Conservation (phyloP, 2,113 vertebrate genomes). For the Notarius quadriscutis region DNA sequence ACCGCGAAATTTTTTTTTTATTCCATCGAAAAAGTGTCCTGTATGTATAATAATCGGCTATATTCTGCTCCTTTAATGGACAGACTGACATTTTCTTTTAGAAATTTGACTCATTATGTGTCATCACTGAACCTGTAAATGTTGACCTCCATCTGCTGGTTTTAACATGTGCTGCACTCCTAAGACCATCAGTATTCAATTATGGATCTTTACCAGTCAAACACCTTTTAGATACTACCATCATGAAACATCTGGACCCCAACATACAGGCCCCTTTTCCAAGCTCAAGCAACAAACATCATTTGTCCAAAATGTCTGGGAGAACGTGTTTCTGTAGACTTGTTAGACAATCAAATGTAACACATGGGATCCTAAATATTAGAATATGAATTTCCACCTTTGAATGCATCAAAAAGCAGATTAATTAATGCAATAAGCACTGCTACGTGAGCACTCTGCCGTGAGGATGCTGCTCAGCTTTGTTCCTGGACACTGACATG, state of each 20-base stretch:
- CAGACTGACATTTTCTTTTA: neutral
- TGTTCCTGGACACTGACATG: too few species aligned
- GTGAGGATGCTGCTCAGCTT: too few species aligned
- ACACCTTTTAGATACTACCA: neutral
- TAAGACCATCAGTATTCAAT: neutral
- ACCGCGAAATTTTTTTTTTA: too few species aligned
- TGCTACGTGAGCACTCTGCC: too few species aligned
- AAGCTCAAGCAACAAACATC: neutral
- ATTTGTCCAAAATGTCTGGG: neutral
- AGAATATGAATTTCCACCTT: neutral
- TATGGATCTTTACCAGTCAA: neutral
- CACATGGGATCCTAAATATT: neutral
- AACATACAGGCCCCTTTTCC: neutral
- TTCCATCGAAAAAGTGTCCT: too few species aligned
- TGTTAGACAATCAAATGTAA: neutral
- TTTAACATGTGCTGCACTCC: neutral
- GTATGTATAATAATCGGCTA: too few species aligned
- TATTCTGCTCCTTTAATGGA: neutral
- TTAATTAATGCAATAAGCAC: too few species aligned
- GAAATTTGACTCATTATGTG: neutral
- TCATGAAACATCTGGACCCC: neutral
- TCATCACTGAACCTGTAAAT: neutral
- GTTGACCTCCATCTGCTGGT: constrained; percentile 23
- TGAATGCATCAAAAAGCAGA: neutral
- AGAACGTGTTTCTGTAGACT: neutral